These are phyloP conservation scores for Lasioglossum lativentre DNA, from an alignment of 2,888 invertebrate genomes.

Conservation along the genomic window DNA sequence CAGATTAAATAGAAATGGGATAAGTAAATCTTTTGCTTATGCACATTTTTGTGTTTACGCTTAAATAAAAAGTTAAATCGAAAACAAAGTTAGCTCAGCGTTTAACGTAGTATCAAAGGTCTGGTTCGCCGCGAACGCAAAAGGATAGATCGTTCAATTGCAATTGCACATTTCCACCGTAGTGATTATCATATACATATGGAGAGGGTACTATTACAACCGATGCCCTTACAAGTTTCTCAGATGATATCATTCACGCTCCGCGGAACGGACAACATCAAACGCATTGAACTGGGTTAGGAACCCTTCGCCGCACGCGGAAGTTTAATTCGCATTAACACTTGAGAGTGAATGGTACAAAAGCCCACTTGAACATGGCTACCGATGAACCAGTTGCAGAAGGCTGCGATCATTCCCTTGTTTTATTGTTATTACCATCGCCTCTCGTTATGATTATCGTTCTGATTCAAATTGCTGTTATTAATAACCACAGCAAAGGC, in stretches of 20 bases:
- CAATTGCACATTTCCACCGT: conserved; percentile 27
- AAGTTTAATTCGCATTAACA: conserved; percentile 50
- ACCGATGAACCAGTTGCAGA: conserved; percentile 15
- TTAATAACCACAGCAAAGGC: background rate
- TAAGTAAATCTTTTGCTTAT: background rate
- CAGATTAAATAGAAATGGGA: too few species aligned
- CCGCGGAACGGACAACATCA: conserved; percentile 59
- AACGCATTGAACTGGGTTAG: conserved; percentile 64
- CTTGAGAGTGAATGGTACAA: conserved; percentile 10
- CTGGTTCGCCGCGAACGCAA: conserved; percentile 25
- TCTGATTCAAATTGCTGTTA: background rate
- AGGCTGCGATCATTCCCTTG: background rate
- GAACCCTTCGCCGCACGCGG: conserved; percentile 52
- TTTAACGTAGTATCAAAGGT: background rate
- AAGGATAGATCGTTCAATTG: conserved; percentile 30
- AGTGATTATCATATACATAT: conserved; percentile 33
- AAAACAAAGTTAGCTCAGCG: too few species aligned
- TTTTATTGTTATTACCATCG: background rate
- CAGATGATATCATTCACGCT: conserved; percentile 57
- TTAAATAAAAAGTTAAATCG: background rate
- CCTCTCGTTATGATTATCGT: background rate
- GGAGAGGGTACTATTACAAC: conserved; percentile 15
- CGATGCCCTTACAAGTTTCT: conserved; percentile 48
- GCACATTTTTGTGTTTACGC: background rate
- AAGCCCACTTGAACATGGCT: background rate